A percentile compares a stretch with the other conserved stretches of the same genome.
Evolutionary conservation across 2,113 vertebrate species (phyloP).

Genomic region (Sebastes schlegelii): DNA sequence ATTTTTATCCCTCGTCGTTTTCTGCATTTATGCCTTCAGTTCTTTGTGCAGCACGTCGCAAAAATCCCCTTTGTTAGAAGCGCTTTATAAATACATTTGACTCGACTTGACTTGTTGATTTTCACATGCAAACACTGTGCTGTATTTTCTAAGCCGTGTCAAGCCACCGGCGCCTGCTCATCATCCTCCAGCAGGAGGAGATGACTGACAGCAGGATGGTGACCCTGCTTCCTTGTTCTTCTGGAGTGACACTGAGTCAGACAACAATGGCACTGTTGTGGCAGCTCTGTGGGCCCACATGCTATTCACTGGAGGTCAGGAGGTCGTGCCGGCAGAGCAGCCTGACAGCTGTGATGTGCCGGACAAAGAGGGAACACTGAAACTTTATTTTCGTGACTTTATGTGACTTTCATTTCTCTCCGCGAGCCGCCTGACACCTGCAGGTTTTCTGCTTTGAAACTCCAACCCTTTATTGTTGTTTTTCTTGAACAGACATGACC

Average conservation of each 20-base stretch:
- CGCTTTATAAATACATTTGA: conserved; percentile 34
- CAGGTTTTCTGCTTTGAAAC: conserved; percentile 16
- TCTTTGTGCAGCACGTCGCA: not conserved
- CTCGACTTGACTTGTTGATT: conserved; percentile 43
- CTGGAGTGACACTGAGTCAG: conserved; percentile 60
- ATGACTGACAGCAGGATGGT: conserved; percentile 67
- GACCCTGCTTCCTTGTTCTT: conserved; percentile 62
- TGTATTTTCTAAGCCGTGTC: conserved; percentile 35
- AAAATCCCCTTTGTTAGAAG: conserved; percentile 9
- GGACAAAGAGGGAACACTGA: conserved; percentile 25
- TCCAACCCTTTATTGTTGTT: not conserved
- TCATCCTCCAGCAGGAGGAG: conserved; percentile 42
- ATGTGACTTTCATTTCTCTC: conserved; percentile 16
- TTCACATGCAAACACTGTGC: conserved; percentile 40
- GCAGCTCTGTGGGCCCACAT: conserved; percentile 54
- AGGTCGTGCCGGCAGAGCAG: conserved; percentile 26
- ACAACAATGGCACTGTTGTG: conserved; percentile 49
- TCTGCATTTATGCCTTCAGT: conserved; percentile 29
- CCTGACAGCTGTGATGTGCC: conserved; percentile 54
- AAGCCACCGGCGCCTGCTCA: conserved; percentile 48
- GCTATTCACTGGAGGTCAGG: conserved; percentile 58
- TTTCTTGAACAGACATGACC: not conserved
- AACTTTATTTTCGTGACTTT: conserved; percentile 55
- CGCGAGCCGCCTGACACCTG: not conserved
- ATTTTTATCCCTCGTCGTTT: conserved; percentile 31